Conservation (phyloP, 2,797 vertebrate species). For the Aplochiton taeniatus region DNA sequence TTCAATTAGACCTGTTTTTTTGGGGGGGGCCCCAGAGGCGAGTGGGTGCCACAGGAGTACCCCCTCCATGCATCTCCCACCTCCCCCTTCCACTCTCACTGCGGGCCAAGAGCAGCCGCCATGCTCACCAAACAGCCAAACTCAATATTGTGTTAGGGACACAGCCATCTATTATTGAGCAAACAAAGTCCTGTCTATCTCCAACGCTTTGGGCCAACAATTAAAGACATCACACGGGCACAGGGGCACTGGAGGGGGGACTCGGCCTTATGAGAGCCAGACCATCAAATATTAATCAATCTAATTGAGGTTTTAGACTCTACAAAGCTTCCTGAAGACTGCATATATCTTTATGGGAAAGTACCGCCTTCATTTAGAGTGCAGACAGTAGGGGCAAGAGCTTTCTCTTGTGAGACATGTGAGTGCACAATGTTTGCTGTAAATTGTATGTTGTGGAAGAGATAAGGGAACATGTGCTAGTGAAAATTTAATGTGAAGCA, state of each 20-base stretch:
- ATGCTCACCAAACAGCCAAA: constrained; percentile 60
- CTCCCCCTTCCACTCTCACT: constrained; percentile 33
- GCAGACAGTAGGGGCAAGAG: constrained; percentile 26
- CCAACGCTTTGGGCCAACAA: constrained; percentile 78
- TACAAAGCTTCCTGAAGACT: constrained; percentile 69
- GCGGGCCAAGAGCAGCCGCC: constrained; percentile 51
- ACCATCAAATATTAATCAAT: constrained; percentile 79
- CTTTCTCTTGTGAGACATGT: constrained; percentile 69
- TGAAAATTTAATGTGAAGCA: constrained; percentile 21
- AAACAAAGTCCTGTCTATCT: constrained; percentile 79
- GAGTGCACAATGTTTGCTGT: constrained; percentile 66
- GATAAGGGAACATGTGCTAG: constrained; percentile 56
- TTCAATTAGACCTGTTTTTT: constrained; percentile 37
- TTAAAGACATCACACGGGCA: constrained; percentile 75
- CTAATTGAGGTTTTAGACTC: constrained; percentile 80
- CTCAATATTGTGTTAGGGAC: constrained; percentile 73
- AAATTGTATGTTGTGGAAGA: constrained; percentile 66
- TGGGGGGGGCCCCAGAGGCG: constrained; percentile 29
- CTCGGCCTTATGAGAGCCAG: constrained; percentile 62
- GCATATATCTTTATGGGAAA: constrained; percentile 58
- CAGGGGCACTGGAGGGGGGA: constrained; percentile 48
- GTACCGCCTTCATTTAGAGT: constrained; percentile 41
- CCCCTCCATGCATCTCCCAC: constrained; percentile 30
- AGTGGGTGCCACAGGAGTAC: constrained; percentile 17
- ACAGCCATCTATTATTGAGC: constrained; percentile 77